Conservation (phyloP, 1,140 invertebrate genomes). For the Scaptomyza hsui region DNA sequence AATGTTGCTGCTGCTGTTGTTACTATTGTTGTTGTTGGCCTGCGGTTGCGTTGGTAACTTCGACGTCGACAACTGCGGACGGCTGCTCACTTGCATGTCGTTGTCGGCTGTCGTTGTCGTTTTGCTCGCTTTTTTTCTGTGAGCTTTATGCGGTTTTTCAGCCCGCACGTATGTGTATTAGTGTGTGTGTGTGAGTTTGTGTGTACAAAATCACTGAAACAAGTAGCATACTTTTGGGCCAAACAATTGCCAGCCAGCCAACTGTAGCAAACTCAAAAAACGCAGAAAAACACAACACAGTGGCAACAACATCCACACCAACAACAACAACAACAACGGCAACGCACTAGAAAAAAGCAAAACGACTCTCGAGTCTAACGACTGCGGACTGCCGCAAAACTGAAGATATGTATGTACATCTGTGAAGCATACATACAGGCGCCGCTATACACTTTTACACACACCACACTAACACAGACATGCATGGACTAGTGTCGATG, state of each 20-base stretch:
- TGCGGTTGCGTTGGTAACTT: slow-evolving; percentile 46
- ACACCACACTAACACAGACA: slow-evolving; percentile 1
- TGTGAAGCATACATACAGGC: slow-evolving; percentile 18
- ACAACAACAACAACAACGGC: neutral
- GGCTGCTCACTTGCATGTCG: slow-evolving; percentile 62
- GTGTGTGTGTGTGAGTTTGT: slow-evolving; percentile 31
- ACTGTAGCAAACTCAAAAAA: slow-evolving; percentile 47
- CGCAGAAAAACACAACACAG: slow-evolving; percentile 28
- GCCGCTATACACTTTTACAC: slow-evolving; percentile 6
- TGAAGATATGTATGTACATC: slow-evolving; percentile 13
- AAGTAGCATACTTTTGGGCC: slow-evolving; percentile 73
- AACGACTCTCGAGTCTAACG: slow-evolving; percentile 35
- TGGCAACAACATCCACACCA: slow-evolving; percentile 1
- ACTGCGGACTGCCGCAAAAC: slow-evolving; percentile 42
- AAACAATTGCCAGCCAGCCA: slow-evolving; percentile 67
- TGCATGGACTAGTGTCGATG: slow-evolving; percentile 19
- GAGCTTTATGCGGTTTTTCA: slow-evolving; percentile 62
- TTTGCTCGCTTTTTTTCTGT: slow-evolving; percentile 31
- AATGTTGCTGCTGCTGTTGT: slow-evolving; percentile 22
- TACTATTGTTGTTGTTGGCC: slow-evolving; percentile 31
- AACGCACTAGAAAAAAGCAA: slow-evolving; percentile 22
- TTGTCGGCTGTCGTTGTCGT: slow-evolving; percentile 29
- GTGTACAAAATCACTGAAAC: slow-evolving; percentile 58
- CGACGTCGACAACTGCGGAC: slow-evolving; percentile 36
- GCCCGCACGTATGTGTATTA: slow-evolving; percentile 31